Evolutionary conservation across 2,888 invertebrate genomes (phyloP).

Genomic region (Hydropsyche betteni): DNA sequence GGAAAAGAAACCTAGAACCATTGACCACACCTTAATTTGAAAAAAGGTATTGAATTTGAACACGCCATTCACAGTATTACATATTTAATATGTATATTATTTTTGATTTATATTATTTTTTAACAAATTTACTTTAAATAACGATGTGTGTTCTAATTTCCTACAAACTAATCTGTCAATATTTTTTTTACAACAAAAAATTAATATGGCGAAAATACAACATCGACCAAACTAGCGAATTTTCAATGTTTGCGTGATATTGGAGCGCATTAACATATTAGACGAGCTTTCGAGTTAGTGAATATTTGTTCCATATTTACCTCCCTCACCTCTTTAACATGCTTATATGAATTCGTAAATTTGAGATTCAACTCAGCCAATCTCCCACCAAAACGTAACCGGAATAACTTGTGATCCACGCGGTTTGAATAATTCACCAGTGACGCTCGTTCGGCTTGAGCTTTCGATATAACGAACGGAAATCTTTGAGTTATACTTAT

Average conservation of each 20-base stretch:
- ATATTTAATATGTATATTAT: background rate
- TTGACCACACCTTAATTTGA: slow-evolving; percentile 17
- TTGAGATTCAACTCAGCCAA: slow-evolving; percentile 28
- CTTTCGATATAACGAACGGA: too few relatives aligned
- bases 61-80: slow-evolving; percentile 4
- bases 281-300: slow-evolving; percentile 16
- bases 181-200: too few relatives aligned
- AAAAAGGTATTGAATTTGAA: slow-evolving; percentile 21
- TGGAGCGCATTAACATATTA: background rate
- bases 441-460: background rate
- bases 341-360: background rate
- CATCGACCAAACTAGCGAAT: too few relatives aligned
- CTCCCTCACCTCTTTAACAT: too few relatives aligned
- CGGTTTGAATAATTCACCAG: slow-evolving; percentile 26
- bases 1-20: too few relatives aligned
- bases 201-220: too few relatives aligned
- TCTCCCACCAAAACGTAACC: slow-evolving; percentile 26
- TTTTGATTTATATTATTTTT: background rate
- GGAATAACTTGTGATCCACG: slow-evolving; percentile 14
- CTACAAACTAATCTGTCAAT: too few relatives aligned
- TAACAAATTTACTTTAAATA: background rate
- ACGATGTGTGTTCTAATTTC: too few relatives aligned
- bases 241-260: too few relatives aligned
- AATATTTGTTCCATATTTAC: too few relatives aligned
- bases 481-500: too few relatives aligned